These are phyloP conservation scores for Rousettus leschenaultii DNA, from an alignment of 2,113 vertebrate species.

Conservation along the genomic window DNA sequence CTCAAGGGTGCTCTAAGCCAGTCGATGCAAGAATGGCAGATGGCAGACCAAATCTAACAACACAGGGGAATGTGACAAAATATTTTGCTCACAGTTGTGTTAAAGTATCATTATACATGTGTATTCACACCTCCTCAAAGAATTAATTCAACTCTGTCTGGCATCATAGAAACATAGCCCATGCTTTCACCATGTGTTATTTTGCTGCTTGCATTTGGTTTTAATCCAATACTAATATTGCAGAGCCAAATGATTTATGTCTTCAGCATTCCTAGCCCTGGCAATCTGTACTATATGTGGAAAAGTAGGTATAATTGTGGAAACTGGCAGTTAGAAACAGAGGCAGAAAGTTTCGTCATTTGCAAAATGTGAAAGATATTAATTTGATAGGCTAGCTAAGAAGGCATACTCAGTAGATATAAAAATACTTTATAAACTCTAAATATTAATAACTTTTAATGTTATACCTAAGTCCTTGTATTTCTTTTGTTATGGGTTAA, in stretches of 20 bases:
- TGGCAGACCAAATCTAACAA: slow-evolving; percentile 67
- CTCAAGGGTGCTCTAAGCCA: slow-evolving; percentile 33
- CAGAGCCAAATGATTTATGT: slow-evolving; percentile 63
- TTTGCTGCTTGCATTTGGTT: slow-evolving; percentile 66
- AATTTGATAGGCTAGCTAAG: not conserved
- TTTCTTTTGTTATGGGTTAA: slow-evolving; percentile 7
- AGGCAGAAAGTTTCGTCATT: not conserved
- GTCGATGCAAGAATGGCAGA: slow-evolving; percentile 67
- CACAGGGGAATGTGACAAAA: slow-evolving; percentile 71
- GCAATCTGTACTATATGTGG: slow-evolving; percentile 23
- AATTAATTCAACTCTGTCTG: slow-evolving; percentile 68
- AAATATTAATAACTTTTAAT: slow-evolving; percentile 46
- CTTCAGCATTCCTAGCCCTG: slow-evolving; percentile 50
- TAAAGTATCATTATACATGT: slow-evolving; percentile 70
- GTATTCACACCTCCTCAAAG: slow-evolving; percentile 73
- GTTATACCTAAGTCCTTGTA: not conserved
- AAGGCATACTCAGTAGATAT: not conserved
- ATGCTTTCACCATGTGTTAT: slow-evolving; percentile 71
- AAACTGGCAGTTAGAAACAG: not conserved
- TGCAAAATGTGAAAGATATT: not conserved
- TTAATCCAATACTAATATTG: slow-evolving; percentile 67
- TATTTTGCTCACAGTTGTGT: slow-evolving; percentile 76
- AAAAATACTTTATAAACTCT: slow-evolving; percentile 20
- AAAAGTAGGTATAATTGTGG: slow-evolving; percentile 20
- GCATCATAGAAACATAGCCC: slow-evolving; percentile 60